Percentiles rank a stretch among this genome's conserved stretches.
These are phyloP conservation scores for Poecile atricapillus DNA, from an alignment of 2,113 vertebrate species.

Conservation along the genomic window DNA sequence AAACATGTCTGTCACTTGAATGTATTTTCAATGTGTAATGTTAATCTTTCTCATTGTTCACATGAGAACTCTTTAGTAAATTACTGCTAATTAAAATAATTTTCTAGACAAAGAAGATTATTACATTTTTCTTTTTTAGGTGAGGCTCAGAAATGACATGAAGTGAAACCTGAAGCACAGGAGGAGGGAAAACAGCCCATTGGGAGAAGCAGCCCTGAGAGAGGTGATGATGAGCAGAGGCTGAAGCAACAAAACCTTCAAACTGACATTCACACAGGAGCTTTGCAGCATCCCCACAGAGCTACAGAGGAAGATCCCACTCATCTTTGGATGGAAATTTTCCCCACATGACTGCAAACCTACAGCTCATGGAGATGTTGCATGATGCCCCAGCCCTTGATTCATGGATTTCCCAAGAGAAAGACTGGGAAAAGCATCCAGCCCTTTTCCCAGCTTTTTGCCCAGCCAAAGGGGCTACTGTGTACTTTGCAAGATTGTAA, in stretches of 20 bases:
- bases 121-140: not conserved
- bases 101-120: not conserved
- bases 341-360: rapidly evolving
- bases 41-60: not conserved
- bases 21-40: not conserved
- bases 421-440: not conserved
- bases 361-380: not conserved
- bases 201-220: not conserved
- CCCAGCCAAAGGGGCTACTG: not conserved
- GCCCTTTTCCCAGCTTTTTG: not conserved
- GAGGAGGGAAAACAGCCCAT: not conserved
- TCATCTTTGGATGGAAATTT: not conserved
- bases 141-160: not conserved
- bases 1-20: not conserved
- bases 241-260: not conserved
- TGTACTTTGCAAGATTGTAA: not conserved
- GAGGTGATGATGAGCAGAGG: not conserved
- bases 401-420: not conserved
- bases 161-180: not conserved
- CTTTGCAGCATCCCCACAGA: not conserved
- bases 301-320: not conserved
- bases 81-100: slow-evolving; percentile 1
- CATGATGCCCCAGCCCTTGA: not conserved
- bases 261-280: not conserved
- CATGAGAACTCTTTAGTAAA: not conserved